phyloP scores from a whole-genome alignment of 2,113 vertebrate species.

The Centropristis striata region DNA sequence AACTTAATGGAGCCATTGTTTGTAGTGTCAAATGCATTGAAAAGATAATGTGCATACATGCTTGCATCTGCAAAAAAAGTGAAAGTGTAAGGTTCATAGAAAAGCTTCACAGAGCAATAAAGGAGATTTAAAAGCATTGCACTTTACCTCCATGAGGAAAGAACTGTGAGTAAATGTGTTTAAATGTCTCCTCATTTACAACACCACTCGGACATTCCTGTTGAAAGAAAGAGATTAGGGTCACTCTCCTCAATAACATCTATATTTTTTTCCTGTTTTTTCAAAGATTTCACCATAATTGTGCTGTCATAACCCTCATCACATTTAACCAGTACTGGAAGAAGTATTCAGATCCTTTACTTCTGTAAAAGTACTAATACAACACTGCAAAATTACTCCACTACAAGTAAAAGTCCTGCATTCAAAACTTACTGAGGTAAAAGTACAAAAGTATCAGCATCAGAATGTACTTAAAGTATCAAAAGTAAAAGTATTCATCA shows the following conservation, averaged over 20 bases:
- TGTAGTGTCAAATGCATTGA: slow-evolving; percentile 95
- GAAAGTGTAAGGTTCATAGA: background rate
- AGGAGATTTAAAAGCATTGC: background rate
- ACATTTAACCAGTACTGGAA: background rate
- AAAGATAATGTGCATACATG: slow-evolving; percentile 98
- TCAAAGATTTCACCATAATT: background rate
- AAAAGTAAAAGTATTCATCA: too few species aligned
- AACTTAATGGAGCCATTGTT: slow-evolving; percentile 98
- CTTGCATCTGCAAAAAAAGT: slow-evolving; percentile 91
- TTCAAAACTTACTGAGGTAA: too few species aligned
- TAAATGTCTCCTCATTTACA: slow-evolving; percentile 98
- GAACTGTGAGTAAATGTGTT: slow-evolving; percentile 98
- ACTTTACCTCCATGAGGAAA: slow-evolving; percentile 97
- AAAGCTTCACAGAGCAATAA: background rate
- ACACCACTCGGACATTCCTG: slow-evolving; percentile 98
- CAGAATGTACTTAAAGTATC: too few species aligned
- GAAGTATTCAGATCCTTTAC: too few species aligned
- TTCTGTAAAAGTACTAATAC: too few species aligned
- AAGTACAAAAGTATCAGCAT: too few species aligned
- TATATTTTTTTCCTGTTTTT: too few species aligned
- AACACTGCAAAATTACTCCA: too few species aligned
- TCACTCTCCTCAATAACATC: background rate
- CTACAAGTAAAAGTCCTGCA: too few species aligned
- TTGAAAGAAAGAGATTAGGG: background rate
- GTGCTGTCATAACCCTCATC: background rate